These are phyloP conservation scores for Diplodus puntazzo DNA, from an alignment of 2,797 vertebrate genomes.

Conservation along the genomic window DNA sequence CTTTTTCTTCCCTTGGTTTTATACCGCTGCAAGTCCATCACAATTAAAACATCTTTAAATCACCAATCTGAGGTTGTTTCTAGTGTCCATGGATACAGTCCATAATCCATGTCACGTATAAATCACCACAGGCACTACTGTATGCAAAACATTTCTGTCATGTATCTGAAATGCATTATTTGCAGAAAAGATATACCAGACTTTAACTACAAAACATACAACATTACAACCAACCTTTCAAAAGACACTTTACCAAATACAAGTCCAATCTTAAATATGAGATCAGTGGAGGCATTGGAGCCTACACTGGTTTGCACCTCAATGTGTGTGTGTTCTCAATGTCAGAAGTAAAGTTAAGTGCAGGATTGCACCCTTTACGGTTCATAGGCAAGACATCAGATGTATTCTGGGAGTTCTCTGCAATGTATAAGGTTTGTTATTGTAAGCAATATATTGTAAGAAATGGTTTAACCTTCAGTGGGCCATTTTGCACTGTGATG, in stretches of 20 bases:
- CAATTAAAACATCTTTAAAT: background rate
- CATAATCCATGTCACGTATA: background rate
- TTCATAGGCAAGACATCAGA: background rate
- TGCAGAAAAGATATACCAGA: background rate
- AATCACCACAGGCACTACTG: background rate
- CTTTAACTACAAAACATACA: background rate
- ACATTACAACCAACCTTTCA: background rate
- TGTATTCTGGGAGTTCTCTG: background rate
- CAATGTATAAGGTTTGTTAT: background rate
- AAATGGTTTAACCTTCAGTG: background rate
- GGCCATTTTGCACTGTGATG: conserved; percentile 10
- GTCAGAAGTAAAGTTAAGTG: background rate
- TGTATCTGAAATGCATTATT: background rate
- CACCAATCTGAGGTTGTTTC: background rate
- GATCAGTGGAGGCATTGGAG: background rate
- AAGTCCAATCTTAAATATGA: too few relatives aligned
- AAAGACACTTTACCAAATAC: background rate
- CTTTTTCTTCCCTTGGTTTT: background rate
- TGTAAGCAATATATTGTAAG: background rate
- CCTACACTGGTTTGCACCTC: background rate
- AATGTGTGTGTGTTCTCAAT: background rate
- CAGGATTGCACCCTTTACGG: background rate
- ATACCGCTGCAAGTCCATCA: background rate
- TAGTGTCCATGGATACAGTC: background rate
- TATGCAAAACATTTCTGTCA: background rate